These are phyloP conservation scores for Trachelus stipa DNA, from an alignment of 2,888 invertebrate genomes.

Conservation along the genomic window DNA sequence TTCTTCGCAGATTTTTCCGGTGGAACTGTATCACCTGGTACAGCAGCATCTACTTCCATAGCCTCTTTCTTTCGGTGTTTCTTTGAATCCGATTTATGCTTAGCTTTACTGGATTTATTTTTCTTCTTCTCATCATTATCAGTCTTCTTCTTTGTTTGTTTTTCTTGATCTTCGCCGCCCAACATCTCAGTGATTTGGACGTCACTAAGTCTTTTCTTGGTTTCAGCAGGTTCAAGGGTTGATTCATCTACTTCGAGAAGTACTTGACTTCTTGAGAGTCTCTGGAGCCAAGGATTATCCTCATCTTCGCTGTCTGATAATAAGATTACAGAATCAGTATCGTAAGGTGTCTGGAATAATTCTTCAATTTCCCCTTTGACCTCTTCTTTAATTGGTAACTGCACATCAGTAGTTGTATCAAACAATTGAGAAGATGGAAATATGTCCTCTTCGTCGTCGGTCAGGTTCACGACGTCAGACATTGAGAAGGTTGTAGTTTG, in stretches of 20 bases:
- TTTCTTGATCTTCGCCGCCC: not conserved
- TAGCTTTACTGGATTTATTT: not conserved
- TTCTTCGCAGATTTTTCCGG: not conserved
- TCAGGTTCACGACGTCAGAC: constrained; percentile 69
- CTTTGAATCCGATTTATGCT: not conserved
- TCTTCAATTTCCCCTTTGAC: constrained; percentile 33
- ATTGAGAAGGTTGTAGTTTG: constrained; percentile 63
- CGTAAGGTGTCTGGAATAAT: constrained; percentile 30
- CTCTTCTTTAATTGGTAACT: constrained; percentile 31
- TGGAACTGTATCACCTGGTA: not conserved
- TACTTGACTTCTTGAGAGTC: constrained; percentile 44
- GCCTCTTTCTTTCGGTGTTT: not conserved
- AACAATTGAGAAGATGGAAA: constrained; percentile 71
- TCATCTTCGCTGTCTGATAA: constrained; percentile 55
- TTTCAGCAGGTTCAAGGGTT: not conserved
- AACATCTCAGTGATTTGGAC: not conserved
- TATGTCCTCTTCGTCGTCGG: constrained; percentile 70
- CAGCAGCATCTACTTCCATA: not conserved
- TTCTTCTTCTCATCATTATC: not conserved
- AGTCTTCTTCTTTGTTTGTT: not conserved
- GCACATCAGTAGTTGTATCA: constrained; percentile 55
- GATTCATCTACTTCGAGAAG: constrained; percentile 26
- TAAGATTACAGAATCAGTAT: constrained; percentile 41
- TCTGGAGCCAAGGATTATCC: constrained; percentile 44
- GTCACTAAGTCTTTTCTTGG: not conserved